Evolutionary conservation across 2,888 invertebrate genomes (phyloP).

Genomic region (Drosophila quinaria): DNA sequence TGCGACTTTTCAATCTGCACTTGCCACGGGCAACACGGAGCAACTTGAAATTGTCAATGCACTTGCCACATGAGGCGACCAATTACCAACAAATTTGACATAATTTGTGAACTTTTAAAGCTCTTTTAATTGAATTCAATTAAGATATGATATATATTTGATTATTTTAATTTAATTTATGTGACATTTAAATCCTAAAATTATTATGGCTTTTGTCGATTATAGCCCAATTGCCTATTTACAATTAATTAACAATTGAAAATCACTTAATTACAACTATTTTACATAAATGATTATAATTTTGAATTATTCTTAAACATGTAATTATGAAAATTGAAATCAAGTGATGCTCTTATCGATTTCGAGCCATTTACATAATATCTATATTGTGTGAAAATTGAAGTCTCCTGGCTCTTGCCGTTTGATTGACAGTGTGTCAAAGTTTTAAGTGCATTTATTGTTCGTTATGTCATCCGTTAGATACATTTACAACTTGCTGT

Average conservation of each 20-base stretch:
- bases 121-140: background rate
- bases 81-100: background rate
- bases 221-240: no score
- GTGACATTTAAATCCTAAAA: no score
- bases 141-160: background rate
- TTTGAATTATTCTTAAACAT: no score
- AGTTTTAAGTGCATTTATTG: constrained; percentile 36
- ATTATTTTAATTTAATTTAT: background rate
- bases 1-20: constrained; percentile 19
- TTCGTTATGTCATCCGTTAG: constrained; percentile 39
- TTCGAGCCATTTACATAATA: no score
- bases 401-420: background rate
- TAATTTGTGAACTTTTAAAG: background rate
- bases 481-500: background rate
- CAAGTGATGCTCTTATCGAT: no score
- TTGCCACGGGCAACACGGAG: constrained; percentile 32
- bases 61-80: constrained; percentile 14
- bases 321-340: no score
- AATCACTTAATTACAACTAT: no score
- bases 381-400: background rate
- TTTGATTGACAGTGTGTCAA: background rate
- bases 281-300: no score
- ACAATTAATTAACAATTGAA: no score
- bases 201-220: no score
- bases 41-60: constrained; percentile 17